Percentiles rank a stretch among this genome's conserved stretches.
These are phyloP conservation scores for Callithrix jacchus DNA, from an alignment of 2,113 vertebrate genomes.

Conservation along the genomic window DNA sequence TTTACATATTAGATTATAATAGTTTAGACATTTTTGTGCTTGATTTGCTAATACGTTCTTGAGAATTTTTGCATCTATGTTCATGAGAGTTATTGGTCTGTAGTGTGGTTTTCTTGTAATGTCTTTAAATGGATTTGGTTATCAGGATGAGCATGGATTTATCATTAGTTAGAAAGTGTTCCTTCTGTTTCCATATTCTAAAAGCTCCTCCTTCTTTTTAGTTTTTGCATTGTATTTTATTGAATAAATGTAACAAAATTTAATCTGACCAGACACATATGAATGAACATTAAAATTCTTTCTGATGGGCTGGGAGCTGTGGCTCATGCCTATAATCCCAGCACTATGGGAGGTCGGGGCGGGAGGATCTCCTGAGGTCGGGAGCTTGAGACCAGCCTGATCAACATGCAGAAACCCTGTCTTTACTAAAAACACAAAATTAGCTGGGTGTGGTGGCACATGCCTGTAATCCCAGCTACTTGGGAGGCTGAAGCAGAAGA, in stretches of 20 bases:
- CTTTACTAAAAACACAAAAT: no score
- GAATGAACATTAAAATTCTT: background rate
- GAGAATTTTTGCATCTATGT: no score
- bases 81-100: no score
- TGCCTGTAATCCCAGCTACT: no score
- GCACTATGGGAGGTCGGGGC: no score
- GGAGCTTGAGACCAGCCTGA: no score
- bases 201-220: background rate
- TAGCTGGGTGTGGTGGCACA: no score
- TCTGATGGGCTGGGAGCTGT: background rate
- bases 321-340: no score
- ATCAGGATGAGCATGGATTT: background rate
- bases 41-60: background rate
- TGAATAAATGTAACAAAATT: background rate
- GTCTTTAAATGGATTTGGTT: background rate
- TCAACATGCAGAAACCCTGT: no score
- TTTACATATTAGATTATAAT: background rate
- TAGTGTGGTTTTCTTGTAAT: no score
- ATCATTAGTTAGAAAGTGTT: background rate
- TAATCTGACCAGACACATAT: background rate
- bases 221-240: background rate
- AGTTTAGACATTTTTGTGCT: background rate
- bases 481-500: no score
- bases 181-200: background rate
- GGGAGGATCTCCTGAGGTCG: no score